Percentiles rank a stretch among this genome's conserved stretches.
phyloP scores from a whole-genome alignment of 1,140 invertebrate species.

The Drosophila jambulina region DNA sequence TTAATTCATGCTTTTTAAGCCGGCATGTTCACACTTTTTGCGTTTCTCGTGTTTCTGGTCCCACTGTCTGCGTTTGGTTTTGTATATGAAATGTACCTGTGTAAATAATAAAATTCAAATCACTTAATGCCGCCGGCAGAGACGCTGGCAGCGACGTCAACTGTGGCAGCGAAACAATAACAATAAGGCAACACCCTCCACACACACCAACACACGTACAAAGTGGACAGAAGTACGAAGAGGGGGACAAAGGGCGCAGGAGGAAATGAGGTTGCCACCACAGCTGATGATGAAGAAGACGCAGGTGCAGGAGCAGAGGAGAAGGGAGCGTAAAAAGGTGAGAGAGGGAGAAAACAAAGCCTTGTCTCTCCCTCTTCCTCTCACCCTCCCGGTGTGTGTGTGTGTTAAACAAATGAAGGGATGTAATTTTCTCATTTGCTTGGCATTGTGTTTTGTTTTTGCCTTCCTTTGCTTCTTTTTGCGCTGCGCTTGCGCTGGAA shows the following conservation, averaged over 20 bases:
- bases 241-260: slow-evolving; percentile 18
- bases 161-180: slow-evolving; percentile 64
- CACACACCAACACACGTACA: slow-evolving; percentile 33
- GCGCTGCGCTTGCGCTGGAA: slow-evolving; percentile 78
- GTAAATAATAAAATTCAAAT: slow-evolving; percentile 84
- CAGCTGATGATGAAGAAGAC: slow-evolving; percentile 65
- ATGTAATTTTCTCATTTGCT: slow-evolving; percentile 85
- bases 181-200: slow-evolving; percentile 77
- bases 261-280: slow-evolving; percentile 78
- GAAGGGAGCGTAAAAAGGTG: background rate
- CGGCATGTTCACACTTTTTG: background rate
- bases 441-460: slow-evolving; percentile 75
- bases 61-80: slow-evolving; percentile 43
- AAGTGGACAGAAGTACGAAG: background rate
- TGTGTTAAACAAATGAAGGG: slow-evolving; percentile 84
- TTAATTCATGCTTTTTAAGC: background rate
- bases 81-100: slow-evolving; percentile 70
- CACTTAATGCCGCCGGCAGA: slow-evolving; percentile 70
- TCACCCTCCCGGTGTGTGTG: slow-evolving; percentile 23
- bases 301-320: slow-evolving; percentile 18
- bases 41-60: background rate
- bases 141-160: slow-evolving; percentile 29
- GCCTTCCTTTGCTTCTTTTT: slow-evolving; percentile 53
- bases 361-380: slow-evolving; percentile 7
- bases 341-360: slow-evolving; percentile 54